Evolutionary conservation across 2,888 invertebrate species (phyloP).

Genomic region (Dendrolimus houi): DNA sequence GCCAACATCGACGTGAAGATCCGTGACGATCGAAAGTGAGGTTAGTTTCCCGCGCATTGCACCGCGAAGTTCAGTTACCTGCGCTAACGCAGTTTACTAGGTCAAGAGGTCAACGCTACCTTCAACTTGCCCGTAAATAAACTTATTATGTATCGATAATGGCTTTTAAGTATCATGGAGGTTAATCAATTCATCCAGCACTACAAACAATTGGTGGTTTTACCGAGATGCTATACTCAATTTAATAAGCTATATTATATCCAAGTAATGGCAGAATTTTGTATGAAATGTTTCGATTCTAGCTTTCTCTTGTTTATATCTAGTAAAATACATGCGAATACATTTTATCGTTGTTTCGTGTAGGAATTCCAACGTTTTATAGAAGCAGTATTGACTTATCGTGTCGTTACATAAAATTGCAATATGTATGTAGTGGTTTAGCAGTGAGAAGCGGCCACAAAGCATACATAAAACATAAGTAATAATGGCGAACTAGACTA

Average conservation of each 20-base stretch:
- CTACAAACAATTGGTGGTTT: not conserved
- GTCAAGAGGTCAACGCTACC: conserved; percentile 47
- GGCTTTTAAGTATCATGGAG: too few species aligned
- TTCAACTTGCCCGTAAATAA: conserved; percentile 23
- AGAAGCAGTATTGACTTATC: not conserved
- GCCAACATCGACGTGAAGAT: conserved; percentile 31
- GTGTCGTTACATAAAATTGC: conserved; percentile 21
- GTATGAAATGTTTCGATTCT: not conserved
- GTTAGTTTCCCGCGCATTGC: conserved; percentile 42
- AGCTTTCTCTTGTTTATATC: not conserved
- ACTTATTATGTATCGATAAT: not conserved
- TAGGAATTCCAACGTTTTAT: not conserved
- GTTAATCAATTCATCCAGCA: not conserved
- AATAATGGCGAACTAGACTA: conserved; percentile 25
- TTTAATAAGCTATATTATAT: too few species aligned
- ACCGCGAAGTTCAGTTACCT: conserved; percentile 39
- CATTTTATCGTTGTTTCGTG: not conserved
- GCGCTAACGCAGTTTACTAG: conserved; percentile 44
- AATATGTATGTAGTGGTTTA: conserved; percentile 18
- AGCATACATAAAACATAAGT: conserved; percentile 54
- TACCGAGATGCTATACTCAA: not conserved
- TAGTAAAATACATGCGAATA: not conserved
- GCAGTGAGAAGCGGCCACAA: conserved; percentile 26
- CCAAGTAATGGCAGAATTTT: too few species aligned
- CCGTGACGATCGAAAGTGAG: conserved; percentile 60